These are phyloP conservation scores for Sericinus montela DNA, from an alignment of 2,888 invertebrate genomes.

Conservation along the genomic window DNA sequence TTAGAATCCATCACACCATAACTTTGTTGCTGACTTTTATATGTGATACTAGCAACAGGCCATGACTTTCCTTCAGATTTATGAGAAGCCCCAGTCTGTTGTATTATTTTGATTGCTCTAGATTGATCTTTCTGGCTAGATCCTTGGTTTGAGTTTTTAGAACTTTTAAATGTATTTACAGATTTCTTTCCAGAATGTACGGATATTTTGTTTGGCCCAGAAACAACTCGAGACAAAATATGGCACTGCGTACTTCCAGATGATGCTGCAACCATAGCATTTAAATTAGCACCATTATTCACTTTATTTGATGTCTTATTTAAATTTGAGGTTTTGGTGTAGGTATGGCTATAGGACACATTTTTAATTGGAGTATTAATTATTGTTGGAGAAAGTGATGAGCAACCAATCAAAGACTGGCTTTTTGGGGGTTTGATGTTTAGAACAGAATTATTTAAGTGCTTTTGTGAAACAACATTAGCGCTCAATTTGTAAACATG, in stretches of 20 bases:
- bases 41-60: constrained; percentile 61
- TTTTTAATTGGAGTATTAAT: constrained; percentile 66
- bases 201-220: constrained; percentile 72
- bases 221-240: constrained; percentile 68
- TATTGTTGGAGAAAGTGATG: constrained; percentile 53
- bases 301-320: constrained; percentile 64
- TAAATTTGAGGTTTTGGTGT: constrained; percentile 63
- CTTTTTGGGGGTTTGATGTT: constrained; percentile 62
- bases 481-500: constrained; percentile 68
- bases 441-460: constrained; percentile 61
- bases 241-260: constrained; percentile 68
- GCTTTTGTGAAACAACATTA: constrained; percentile 58
- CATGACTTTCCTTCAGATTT: constrained; percentile 66
- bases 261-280: constrained; percentile 62
- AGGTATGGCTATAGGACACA: constrained; percentile 63
- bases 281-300: constrained; percentile 72
- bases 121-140: constrained; percentile 55
- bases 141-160: constrained; percentile 53
- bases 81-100: constrained; percentile 60
- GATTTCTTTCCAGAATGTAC: constrained; percentile 69
- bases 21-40: constrained; percentile 53
- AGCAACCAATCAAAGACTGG: constrained; percentile 64
- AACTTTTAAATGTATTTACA: constrained; percentile 57
- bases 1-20: constrained; percentile 58
- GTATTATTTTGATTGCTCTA: constrained; percentile 78